phyloP scores from a whole-genome alignment of 2,113 vertebrate species.

The Alethe diademata region DNA sequence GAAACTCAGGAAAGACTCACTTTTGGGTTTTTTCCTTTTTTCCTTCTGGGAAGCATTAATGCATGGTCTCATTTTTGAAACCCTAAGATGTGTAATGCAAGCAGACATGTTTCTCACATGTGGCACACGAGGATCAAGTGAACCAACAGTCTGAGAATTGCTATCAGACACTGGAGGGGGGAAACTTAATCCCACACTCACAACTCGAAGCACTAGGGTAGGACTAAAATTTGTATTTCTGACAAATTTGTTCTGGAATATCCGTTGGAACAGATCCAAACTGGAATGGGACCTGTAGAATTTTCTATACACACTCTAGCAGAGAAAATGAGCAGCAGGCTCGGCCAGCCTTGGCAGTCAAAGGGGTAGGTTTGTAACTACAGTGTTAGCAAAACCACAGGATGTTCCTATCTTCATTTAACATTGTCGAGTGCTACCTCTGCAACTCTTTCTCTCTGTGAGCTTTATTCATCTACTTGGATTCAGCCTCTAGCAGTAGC shows the following conservation, averaged over 20 bases:
- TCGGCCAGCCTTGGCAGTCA: not conserved
- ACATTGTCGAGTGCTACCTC: not conserved
- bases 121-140: not conserved
- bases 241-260: not conserved
- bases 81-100: not conserved
- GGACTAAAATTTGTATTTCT: conserved; percentile 10
- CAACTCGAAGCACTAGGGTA: not conserved
- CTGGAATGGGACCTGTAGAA: not conserved
- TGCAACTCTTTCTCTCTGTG: not conserved
- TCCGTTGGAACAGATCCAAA: not conserved
- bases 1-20: not conserved
- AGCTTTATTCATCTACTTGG: not conserved
- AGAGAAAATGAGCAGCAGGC: not conserved
- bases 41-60: not conserved
- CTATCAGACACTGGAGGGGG: not conserved
- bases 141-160: not conserved
- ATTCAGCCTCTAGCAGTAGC: not conserved
- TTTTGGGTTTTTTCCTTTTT: not conserved
- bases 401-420: not conserved
- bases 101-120: not conserved
- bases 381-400: not conserved
- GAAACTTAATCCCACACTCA: not conserved
- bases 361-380: not conserved
- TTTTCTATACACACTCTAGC: not conserved
- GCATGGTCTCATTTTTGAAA: not conserved